phyloP scores from a whole-genome alignment of 2,797 vertebrate species.

The Eulemur rubriventer region DNA sequence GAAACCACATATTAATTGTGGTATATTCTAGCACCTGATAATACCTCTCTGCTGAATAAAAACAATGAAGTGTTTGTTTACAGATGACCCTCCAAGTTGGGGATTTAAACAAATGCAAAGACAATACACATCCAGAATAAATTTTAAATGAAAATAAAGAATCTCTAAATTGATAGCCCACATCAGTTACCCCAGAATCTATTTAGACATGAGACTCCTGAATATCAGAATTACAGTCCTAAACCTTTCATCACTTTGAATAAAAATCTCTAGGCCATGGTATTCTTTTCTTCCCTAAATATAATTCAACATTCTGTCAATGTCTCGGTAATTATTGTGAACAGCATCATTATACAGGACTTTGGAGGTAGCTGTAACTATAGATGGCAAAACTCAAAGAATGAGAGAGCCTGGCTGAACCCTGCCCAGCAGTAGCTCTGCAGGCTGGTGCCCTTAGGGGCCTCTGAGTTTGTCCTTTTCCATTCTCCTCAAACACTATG shows the following conservation, averaged over 20 bases:
- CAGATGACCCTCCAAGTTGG: background rate
- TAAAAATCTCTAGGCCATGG: background rate
- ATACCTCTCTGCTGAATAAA: background rate
- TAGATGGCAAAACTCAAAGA: background rate
- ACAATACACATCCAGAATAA: background rate
- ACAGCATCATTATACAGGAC: background rate
- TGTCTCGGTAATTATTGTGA: background rate
- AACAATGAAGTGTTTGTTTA: background rate
- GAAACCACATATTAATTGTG: background rate
- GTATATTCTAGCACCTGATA: background rate
- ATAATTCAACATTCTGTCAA: background rate
- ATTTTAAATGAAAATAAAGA: constrained; percentile 19
- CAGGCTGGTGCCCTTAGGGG: background rate
- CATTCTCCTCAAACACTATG: background rate
- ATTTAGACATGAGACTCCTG: background rate
- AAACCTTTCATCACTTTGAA: background rate
- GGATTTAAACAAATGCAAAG: background rate
- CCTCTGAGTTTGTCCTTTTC: background rate
- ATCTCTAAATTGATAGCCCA: background rate
- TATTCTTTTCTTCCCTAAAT: background rate
- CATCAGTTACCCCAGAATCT: background rate
- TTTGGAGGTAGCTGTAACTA: background rate
- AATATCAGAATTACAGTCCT: background rate
- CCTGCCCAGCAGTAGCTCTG: background rate
- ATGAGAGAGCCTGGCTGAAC: background rate